Percentiles rank a stretch among this genome's conserved stretches.
Evolutionary conservation across 2,797 vertebrate genomes (phyloP).

Genomic region (Chaenodraco wilsoni): DNA sequence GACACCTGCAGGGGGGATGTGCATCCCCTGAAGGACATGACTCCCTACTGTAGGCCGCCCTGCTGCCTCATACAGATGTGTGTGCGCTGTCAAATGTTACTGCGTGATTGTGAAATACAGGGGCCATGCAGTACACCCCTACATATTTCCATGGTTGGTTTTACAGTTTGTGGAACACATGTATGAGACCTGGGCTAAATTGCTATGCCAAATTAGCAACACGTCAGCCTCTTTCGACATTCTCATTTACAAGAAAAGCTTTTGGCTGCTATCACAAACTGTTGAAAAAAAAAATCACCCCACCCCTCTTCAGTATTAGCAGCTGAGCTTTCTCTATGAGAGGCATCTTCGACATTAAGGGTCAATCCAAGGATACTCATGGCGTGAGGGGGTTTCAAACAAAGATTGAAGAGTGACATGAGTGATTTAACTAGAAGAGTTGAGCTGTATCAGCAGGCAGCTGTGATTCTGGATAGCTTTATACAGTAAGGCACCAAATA

Average conservation of each 20-base stretch:
- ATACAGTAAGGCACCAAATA: constrained; percentile 28
- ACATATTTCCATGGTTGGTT: not conserved
- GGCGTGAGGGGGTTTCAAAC: constrained; percentile 4
- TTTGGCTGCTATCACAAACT: constrained; percentile 32
- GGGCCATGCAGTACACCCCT: constrained; percentile 6
- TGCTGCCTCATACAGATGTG: constrained; percentile 30
- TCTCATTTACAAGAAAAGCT: constrained; percentile 29
- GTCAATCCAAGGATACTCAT: constrained; percentile 59
- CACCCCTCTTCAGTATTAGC: constrained; percentile 8
- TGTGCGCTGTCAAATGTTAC: constrained; percentile 15
- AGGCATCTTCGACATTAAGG: constrained; percentile 41
- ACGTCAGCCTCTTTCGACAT: constrained; percentile 26
- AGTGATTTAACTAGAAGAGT: constrained; percentile 55
- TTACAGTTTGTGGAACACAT: constrained; percentile 23
- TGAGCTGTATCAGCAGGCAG: constrained; percentile 52
- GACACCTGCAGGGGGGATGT: constrained; percentile 21
- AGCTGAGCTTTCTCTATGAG: constrained; percentile 27
- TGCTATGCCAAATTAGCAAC: constrained; percentile 11
- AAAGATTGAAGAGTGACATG: constrained; percentile 20
- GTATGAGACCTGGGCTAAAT: constrained; percentile 11
- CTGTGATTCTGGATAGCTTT: constrained; percentile 41
- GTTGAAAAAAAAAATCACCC: constrained; percentile 11
- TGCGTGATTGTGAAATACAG: not conserved
- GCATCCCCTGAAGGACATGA: constrained; percentile 30
- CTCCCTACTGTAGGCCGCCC: constrained; percentile 15